Conservation (phyloP, 2,888 invertebrate genomes). For the Oscheius sp. region DNA sequence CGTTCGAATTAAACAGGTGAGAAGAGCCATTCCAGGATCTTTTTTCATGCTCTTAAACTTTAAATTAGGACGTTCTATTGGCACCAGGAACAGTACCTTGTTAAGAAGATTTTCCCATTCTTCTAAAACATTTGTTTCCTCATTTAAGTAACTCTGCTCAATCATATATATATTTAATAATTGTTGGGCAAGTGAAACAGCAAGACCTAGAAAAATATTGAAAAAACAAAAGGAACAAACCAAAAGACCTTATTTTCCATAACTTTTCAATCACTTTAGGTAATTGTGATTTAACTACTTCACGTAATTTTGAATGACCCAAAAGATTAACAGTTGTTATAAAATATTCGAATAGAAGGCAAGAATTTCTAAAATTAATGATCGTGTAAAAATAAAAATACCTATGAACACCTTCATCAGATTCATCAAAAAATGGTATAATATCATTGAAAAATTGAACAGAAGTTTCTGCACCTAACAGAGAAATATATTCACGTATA, state of each 20-base stretch:
- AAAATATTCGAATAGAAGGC: background rate
- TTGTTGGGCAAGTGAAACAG: constrained; percentile 3
- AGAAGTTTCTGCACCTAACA: constrained; percentile 11
- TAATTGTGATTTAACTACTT: background rate
- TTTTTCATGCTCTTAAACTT: background rate
- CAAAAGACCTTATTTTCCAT: background rate
- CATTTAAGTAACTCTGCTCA: constrained; percentile 13
- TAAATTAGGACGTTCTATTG: background rate
- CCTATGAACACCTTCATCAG: background rate
- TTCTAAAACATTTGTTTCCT: background rate
- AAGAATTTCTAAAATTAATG: constrained; percentile 11
- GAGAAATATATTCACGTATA: background rate
- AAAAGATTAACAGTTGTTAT: constrained; percentile 7
- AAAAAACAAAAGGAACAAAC: constrained; percentile 5
- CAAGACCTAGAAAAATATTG: background rate
- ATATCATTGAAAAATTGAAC: background rate
- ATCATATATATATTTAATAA: constrained; percentile 1
- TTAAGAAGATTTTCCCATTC: background rate
- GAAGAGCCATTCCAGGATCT: background rate
- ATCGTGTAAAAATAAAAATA: background rate
- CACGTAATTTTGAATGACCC: constrained; percentile 5
- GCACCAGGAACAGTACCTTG: background rate
- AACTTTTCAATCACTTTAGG: background rate
- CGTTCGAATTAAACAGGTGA: no score
- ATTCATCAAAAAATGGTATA: background rate